A percentile compares a stretch with the other conserved stretches of the same genome.
phyloP scores from a whole-genome alignment of 2,113 vertebrate genomes.

The Hydrochoerus hydrochaeris region DNA sequence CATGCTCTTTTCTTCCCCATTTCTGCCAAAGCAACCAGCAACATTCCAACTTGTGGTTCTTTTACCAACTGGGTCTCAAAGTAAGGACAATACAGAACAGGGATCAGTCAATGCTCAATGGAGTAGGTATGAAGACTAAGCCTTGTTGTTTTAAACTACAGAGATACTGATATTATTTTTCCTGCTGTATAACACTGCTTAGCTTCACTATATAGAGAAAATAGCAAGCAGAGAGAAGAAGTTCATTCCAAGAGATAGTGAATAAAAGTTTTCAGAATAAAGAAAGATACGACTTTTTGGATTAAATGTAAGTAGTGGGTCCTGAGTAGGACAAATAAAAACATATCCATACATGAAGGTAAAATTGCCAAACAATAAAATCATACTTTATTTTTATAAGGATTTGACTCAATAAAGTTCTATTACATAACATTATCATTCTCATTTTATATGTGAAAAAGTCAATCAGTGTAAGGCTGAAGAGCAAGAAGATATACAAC shows the following conservation, averaged over 20 bases:
- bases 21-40: neutral
- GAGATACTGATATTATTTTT: neutral
- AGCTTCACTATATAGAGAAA: neutral
- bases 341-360: neutral
- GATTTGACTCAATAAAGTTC: too few relatives aligned
- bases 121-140: neutral
- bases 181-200: neutral
- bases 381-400: too few relatives aligned
- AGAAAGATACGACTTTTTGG: neutral
- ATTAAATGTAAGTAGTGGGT: constrained; percentile 15
- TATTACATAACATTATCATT: neutral
- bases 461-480: neutral
- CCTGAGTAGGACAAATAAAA: constrained; percentile 13
- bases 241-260: neutral
- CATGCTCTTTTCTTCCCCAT: neutral
- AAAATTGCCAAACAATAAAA: neutral
- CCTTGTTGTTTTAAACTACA: neutral
- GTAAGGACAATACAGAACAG: neutral
- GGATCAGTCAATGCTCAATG: neutral
- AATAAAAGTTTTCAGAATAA: neutral
- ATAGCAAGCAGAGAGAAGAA: neutral
- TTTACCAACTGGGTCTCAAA: neutral
- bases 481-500: neutral
- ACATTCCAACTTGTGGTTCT: neutral
- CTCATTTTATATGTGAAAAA: neutral